phyloP scores from a whole-genome alignment of 2,113 vertebrate species.

The Ia io region DNA sequence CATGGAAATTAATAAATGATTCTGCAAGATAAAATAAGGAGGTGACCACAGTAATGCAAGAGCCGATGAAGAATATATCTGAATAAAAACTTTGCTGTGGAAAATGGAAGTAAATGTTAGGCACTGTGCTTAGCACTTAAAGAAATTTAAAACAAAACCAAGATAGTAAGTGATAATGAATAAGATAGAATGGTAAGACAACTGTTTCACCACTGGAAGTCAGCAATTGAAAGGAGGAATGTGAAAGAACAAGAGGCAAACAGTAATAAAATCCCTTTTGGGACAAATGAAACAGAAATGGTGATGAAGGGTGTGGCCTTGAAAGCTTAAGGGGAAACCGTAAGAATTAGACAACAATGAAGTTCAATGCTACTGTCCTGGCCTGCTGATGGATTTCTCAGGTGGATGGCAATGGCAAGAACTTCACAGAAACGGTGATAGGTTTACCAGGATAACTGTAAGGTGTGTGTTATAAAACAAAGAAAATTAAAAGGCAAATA shows the following conservation, averaged over 20 bases:
- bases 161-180: background rate
- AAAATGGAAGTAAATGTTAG: background rate
- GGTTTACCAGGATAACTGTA: background rate
- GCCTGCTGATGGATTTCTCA: background rate
- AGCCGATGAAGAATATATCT: background rate
- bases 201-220: background rate
- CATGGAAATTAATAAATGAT: background rate
- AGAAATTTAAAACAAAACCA: background rate
- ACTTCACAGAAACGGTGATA: background rate
- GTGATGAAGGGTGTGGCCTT: accelerated
- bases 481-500: background rate
- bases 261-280: background rate
- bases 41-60: background rate
- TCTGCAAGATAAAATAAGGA: background rate
- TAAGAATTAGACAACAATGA: background rate
- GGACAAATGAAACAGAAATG: background rate
- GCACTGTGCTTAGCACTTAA: background rate
- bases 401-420: background rate
- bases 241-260: background rate
- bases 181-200: background rate
- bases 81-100: background rate
- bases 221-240: background rate
- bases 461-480: background rate
- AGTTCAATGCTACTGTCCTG: background rate
- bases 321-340: background rate